These are phyloP conservation scores for Paralvinella palmiformis DNA, from an alignment of 1,140 invertebrate species.

Conservation along the genomic window DNA sequence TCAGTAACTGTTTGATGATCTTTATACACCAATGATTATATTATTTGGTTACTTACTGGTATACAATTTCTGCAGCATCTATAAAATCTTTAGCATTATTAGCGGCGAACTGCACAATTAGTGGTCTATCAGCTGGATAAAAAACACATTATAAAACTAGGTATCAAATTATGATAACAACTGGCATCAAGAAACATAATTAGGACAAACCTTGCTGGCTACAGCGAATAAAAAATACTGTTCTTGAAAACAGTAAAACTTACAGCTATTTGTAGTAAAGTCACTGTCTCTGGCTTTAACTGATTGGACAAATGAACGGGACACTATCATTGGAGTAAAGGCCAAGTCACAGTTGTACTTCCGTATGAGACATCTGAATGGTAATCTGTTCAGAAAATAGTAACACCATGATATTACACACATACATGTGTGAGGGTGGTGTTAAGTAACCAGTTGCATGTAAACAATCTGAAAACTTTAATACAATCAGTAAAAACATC, in stretches of 20 bases:
- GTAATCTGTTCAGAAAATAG: too few relatives aligned
- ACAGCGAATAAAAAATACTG: not conserved
- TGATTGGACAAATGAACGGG: conserved; percentile 86
- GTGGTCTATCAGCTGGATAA: conserved; percentile 64
- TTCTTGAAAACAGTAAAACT: conserved; percentile 8
- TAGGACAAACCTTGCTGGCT: not conserved
- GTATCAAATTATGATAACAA: not conserved
- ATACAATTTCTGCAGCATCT: conserved; percentile 73
- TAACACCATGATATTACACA: too few relatives aligned
- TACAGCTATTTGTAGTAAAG: conserved; percentile 71
- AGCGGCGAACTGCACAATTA: conserved; percentile 93
- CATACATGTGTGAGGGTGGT: too few relatives aligned
- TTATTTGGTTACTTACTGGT: conserved; percentile 58
- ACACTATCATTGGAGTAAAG: conserved; percentile 94
- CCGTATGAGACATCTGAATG: conserved; percentile 75
- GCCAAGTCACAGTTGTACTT: conserved; percentile 82
- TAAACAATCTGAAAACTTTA: too few relatives aligned
- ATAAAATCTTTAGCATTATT: conserved; percentile 77
- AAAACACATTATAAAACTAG: conserved; percentile 15
- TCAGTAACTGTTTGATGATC: not conserved
- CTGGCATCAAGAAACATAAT: not conserved
- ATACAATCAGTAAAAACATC: too few relatives aligned
- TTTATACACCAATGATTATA: not conserved
- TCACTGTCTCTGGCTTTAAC: conserved; percentile 79
- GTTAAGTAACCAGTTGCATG: too few relatives aligned